Evolutionary conservation across 2,113 vertebrate species (phyloP), one percentile per base, ranked within the genome.

Genomic region (Tor tambroides): DNA sequence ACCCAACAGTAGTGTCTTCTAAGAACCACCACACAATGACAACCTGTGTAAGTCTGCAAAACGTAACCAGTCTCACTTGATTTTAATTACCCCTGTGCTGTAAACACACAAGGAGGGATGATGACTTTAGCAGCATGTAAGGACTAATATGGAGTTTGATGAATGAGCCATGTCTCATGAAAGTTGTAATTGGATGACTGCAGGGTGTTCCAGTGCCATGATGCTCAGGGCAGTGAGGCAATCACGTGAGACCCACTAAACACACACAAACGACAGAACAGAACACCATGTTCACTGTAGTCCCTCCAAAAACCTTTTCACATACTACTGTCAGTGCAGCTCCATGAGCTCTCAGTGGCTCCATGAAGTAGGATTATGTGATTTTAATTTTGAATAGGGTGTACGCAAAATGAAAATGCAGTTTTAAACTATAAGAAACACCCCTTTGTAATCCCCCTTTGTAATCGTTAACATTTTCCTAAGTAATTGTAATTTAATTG

Each of bases 31-130:
- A 41, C 30, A 81, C 38, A 81, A 81, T 26, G 38, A 17, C 59
- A 43, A 38, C 15, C 17, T 21, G 8, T 67, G 38, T 69, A 14
- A 49, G 61, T 6, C 61, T 49, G 26, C 11, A 69, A 26, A 69
- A 23, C 17, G 21, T 69, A 83, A 83, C 38, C 76, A 65, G 41
- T 51, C 65, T 83, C 43, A 87, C 74, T 85, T 69, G 86, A 87
- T 38, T 82, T 75, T 46, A 54, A 65, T 59, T 61, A 67, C 19
- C 85, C 59, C 12, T 12, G 8, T 63, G 41, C 65, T 35, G 43
- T 69, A 35, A 32, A 35, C 63, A 83, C n/a, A 83, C 81, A 51
- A n/a, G 46, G 30, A 49, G 63, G 26, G 61, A 71, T 11, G 28
- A 83, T 6, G 11, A 32, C 26, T 32, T 83, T n/a, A 69, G 1